Percentiles rank a stretch among this genome's conserved stretches.
Evolutionary conservation across 1,140 invertebrate genomes (phyloP).

Genomic region (Orchestia grillus): DNA sequence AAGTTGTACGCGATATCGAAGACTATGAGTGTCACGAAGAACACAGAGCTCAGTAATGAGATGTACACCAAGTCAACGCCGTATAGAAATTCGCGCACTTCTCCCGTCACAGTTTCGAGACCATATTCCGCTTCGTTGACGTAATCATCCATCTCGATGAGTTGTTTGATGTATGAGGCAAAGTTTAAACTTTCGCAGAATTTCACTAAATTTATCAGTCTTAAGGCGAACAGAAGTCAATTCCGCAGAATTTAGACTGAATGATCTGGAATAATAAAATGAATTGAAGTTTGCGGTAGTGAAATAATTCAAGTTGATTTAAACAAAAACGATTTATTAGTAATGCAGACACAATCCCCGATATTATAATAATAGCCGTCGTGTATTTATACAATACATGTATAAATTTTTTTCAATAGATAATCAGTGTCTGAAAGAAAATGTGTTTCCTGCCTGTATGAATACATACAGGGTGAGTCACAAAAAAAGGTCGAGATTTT

Average conservation of each 20-base stretch:
- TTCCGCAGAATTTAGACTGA: neutral
- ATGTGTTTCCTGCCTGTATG: too few relatives aligned
- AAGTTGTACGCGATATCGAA: conserved; percentile 53
- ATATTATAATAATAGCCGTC: too few relatives aligned
- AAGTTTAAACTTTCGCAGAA: neutral
- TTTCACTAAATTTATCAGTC: neutral
- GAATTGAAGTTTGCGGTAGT: neutral
- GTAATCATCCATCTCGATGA: neutral
- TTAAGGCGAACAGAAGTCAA: neutral
- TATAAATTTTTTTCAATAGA: too few relatives aligned
- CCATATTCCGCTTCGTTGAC: neutral
- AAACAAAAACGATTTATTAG: neutral
- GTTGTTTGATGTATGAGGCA: neutral
- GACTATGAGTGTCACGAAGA: conserved; percentile 33
- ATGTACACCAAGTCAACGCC: conserved; percentile 38
- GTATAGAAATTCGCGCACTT: conserved; percentile 43
- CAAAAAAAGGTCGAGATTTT: too few relatives aligned
- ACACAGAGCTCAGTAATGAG: conserved; percentile 18
- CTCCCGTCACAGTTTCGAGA: neutral
- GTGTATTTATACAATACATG: too few relatives aligned
- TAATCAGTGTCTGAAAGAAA: too few relatives aligned
- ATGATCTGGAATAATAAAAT: neutral
- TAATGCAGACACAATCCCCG: too few relatives aligned
- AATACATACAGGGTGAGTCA: too few relatives aligned
- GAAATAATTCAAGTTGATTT: neutral